Evolutionary conservation across 2,797 vertebrate genomes (phyloP), one percentile per base, ranked within the genome.

Genomic region (Psittacula derbiana): DNA sequence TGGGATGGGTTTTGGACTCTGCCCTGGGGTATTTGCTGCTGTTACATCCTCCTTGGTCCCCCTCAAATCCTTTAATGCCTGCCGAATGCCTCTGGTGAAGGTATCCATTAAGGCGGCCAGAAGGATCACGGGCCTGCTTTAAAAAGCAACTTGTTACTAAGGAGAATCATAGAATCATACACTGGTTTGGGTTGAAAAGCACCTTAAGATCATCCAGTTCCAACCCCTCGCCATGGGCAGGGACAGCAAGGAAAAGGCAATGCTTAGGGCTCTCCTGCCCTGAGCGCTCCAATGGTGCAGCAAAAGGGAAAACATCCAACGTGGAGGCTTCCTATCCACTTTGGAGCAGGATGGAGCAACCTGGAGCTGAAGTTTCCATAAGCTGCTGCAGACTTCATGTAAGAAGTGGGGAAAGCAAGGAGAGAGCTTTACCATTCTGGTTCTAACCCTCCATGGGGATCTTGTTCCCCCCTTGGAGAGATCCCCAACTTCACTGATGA

Each of bases 251-350:
- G 20, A 78, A 33, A 49, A 44, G 50, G 20, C 23, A 57, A n/a
- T 16, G 23, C 25, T 49, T 14, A 19, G n/a, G 38, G 46, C 23
- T 33, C 8, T 75, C 25, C 46, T 49, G 36, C 33, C 58, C 40
- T 0, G 0, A 43, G 28, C 4, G 16, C 15, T 7, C 30, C 55
- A 36, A 15, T 43, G 36, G 40, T 8, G 1, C 0, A 5, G 40
- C 30, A 33, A 24, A 24, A 57, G 55, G 15, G 55, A 88, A 70
- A 87, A n/a, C 12, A 10, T 12, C 7, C 33, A 65, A 3, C 41
- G 30, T 36, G 27, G 44, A 61, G 40, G 5, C 17, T 80, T 83
- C 0, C 0, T 15, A 18, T 17, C 50, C 41, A 1, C 33, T 74
- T 46, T 12, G 27, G 57, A 87, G 23, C 25, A 44, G 36, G 16